Percentiles rank a stretch among this genome's conserved stretches.
These are phyloP conservation scores for Brachionichthys hirsutus DNA, from an alignment of 2,113 vertebrate genomes.

Conservation along the genomic window DNA sequence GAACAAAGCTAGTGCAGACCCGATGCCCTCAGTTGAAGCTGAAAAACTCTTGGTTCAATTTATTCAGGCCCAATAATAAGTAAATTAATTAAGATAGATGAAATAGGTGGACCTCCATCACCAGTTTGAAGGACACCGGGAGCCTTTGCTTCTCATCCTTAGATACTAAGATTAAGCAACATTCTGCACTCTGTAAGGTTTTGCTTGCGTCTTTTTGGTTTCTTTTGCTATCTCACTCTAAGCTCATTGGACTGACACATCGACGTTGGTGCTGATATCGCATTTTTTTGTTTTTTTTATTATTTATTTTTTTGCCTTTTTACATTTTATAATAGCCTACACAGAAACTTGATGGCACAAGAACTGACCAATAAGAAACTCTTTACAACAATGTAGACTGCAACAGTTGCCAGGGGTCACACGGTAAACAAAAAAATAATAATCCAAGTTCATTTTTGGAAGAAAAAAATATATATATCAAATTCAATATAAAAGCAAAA, in stretches of 20 bases:
- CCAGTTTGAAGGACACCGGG: slow-evolving; percentile 37
- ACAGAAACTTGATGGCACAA: slow-evolving; percentile 85
- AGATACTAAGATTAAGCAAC: slow-evolving; percentile 70
- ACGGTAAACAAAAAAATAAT: slow-evolving; percentile 74
- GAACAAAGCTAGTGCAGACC: slow-evolving; percentile 57
- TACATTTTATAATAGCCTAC: slow-evolving; percentile 79
- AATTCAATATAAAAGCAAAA: slow-evolving; percentile 73
- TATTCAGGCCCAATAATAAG: slow-evolving; percentile 26
- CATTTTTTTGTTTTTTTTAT: slow-evolving; percentile 45
- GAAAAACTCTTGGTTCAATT: slow-evolving; percentile 37
- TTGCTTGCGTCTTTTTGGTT: slow-evolving; percentile 76
- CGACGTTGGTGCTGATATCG: slow-evolving; percentile 80
- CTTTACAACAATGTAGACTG: slow-evolving; percentile 85
- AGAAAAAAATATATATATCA: slow-evolving; percentile 61
- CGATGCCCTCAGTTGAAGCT: slow-evolving; percentile 44
- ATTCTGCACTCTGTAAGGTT: slow-evolving; percentile 63
- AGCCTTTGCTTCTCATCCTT: slow-evolving; percentile 44
- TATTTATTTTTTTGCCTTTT: slow-evolving; percentile 54
- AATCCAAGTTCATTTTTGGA: slow-evolving; percentile 71
- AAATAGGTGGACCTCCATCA: not conserved
- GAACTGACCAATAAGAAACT: slow-evolving; percentile 85
- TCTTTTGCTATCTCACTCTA: slow-evolving; percentile 82
- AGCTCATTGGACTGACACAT: slow-evolving; percentile 81
- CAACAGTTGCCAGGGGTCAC: slow-evolving; percentile 83
- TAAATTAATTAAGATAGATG: too few species aligned